phyloP scores from a whole-genome alignment of 2,113 vertebrate species.

The Hylia prasina region DNA sequence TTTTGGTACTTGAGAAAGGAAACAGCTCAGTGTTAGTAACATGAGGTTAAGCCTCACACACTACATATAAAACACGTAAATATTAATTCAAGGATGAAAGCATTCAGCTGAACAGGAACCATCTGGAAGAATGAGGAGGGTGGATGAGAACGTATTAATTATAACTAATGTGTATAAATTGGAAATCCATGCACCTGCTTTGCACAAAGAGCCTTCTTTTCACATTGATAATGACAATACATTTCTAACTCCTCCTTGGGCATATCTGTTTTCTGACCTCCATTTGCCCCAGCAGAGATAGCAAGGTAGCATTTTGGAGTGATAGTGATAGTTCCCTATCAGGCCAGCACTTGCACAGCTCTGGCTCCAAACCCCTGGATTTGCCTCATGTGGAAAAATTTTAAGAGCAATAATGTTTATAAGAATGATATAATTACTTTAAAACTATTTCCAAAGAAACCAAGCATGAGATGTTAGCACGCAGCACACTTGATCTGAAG shows the following conservation, averaged over 20 bases:
- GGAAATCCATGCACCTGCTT: not conserved
- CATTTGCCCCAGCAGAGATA: not conserved
- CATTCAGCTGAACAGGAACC: not conserved
- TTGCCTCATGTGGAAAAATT: not conserved
- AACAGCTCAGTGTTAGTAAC: not conserved
- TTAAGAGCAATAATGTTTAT: not conserved
- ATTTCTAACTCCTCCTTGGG: not conserved
- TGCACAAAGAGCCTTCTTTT: not conserved
- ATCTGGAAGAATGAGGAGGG: not conserved
- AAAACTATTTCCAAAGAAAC: not conserved
- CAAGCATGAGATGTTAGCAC: not conserved
- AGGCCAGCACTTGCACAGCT: not conserved
- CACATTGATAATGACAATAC: not conserved
- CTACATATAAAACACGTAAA: not conserved
- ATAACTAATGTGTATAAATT: not conserved
- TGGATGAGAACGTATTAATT: not conserved
- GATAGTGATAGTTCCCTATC: not conserved
- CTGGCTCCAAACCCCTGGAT: not conserved
- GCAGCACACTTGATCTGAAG: not conserved
- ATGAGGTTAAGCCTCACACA: not conserved
- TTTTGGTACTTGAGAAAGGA: not conserved
- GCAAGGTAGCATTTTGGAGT: not conserved
- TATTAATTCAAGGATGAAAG: constrained; percentile 4
- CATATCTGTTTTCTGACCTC: not conserved
- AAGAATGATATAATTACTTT: not conserved